Base-by-base conservation (phyloP, 2,888 invertebrate genomes). In the Acrocyrtus sp. region DNA sequence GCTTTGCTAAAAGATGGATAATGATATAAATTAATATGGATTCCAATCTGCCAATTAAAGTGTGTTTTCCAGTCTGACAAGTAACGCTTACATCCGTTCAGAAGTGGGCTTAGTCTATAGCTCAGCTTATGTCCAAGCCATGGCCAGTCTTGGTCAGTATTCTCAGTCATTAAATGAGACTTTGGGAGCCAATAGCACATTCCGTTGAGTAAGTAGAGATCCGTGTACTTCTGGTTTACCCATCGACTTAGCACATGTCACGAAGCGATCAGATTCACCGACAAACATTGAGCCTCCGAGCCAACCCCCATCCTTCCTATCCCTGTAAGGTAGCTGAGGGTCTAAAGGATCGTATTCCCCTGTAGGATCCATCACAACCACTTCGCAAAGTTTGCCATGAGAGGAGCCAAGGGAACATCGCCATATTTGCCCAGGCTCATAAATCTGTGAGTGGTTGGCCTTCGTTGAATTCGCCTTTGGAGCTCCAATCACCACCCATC, bases 371-470 rank as follows among this genome's bases (percentile, higher is more conserved):
- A 87, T 83, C 3, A 84, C 78, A 58, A 84, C 84, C 4, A 85
- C 84, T 50, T 74, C 77, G 81, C 87, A 87, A n/a, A 75, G 78
- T 6, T 74, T 80, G 6, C 72, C 63, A 27, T 27, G 47, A 10
- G 84, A 76, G 3, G 82, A 81, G 69, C 47, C 53, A 10, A 76
- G 45, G 1, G 72, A 54, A 69, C 88, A 89, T 41, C 85, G 84
- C 81, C 87, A 88, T n/a, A 86, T 84, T 17, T 86, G 85, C n/a
- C 88, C 88, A 3, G 87, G 86, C 82, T 88, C 86, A 51, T 83
- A 82, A 2, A 86, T 80, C 47, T 83, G 79, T 1, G 82, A 79
- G 69, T 86, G 85, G 2, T 81, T 77, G 51, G 83, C 82, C 50
- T 84, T 79, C 6, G 85, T 84, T 5, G 86, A 87, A 81, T 87